Conservation (phyloP, 2,888 invertebrate genomes). For the Iselma pallidipennis region DNA sequence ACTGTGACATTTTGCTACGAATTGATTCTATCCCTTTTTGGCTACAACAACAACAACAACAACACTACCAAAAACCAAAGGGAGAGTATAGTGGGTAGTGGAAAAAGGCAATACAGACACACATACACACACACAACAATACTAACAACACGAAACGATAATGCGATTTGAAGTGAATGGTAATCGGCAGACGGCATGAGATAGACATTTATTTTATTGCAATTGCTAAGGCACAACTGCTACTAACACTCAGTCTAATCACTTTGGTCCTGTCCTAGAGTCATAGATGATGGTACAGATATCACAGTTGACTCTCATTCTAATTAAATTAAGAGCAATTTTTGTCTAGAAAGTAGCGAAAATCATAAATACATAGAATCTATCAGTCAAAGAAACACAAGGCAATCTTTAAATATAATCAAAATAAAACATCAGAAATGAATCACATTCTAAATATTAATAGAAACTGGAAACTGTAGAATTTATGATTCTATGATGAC, state of each 20-base stretch:
- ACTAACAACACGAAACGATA: slow-evolving; percentile 31
- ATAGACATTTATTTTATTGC: slow-evolving; percentile 52
- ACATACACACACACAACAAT: not conserved
- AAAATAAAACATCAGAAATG: too few relatives aligned
- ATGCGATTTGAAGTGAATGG: slow-evolving; percentile 47
- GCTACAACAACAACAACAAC: not conserved
- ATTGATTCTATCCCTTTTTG: not conserved
- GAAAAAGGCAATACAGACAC: not conserved
- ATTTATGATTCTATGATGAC: too few relatives aligned
- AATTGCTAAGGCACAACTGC: slow-evolving; percentile 49
- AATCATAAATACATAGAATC: too few relatives aligned
- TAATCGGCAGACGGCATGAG: slow-evolving; percentile 48
- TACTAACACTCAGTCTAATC: slow-evolving; percentile 48
- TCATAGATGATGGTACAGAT: not conserved
- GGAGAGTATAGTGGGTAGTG: not conserved
- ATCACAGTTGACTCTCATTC: not conserved
- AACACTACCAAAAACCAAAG: not conserved
- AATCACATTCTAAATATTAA: too few relatives aligned
- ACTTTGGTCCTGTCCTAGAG: slow-evolving; percentile 29
- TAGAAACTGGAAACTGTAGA: too few relatives aligned
- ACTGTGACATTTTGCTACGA: slow-evolving; percentile 1
- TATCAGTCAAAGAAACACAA: too few relatives aligned
- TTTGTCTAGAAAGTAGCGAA: too few relatives aligned
- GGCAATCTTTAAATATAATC: too few relatives aligned
- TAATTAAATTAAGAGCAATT: not conserved